Conservation (phyloP, 1,140 invertebrate species). For the Epicauta chinensis region DNA sequence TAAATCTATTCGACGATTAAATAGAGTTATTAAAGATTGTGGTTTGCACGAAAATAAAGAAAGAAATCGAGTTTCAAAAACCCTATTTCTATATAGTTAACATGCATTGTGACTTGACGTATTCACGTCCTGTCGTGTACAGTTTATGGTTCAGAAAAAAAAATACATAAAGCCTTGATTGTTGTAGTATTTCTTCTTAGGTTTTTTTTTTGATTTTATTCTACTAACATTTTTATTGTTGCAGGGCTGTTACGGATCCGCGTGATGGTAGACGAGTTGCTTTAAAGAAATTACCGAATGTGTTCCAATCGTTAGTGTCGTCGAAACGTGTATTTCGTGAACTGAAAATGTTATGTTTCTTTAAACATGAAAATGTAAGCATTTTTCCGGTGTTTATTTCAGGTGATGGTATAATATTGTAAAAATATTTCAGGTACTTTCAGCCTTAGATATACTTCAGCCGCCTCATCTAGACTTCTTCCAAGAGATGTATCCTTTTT, state of each 20-base stretch:
- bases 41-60: no score
- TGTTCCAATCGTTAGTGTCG: constrained; percentile 98
- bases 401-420: neutral
- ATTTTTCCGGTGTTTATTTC: neutral
- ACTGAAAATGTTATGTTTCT: constrained; percentile 98
- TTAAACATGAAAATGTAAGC: constrained; percentile 99
- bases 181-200: neutral
- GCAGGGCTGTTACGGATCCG: constrained; percentile 99
- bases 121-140: neutral
- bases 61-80: no score
- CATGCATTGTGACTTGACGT: neutral
- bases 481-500: constrained; percentile 98
- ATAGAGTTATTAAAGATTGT: no score
- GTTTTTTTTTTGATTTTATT: constrained; percentile 19
- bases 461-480: constrained; percentile 96
- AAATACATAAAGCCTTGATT: neutral
- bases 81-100: neutral
- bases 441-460: constrained; percentile 92
- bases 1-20: no score
- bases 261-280: constrained; percentile 94
- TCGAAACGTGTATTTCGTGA: constrained; percentile 97
- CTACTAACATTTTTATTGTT: constrained; percentile 33
- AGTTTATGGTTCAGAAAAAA: no score
- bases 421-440: constrained; percentile 70
- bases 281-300: constrained; percentile 99